phyloP scores from a whole-genome alignment of 2,113 vertebrate genomes.

The Pygoscelis antarcticus region DNA sequence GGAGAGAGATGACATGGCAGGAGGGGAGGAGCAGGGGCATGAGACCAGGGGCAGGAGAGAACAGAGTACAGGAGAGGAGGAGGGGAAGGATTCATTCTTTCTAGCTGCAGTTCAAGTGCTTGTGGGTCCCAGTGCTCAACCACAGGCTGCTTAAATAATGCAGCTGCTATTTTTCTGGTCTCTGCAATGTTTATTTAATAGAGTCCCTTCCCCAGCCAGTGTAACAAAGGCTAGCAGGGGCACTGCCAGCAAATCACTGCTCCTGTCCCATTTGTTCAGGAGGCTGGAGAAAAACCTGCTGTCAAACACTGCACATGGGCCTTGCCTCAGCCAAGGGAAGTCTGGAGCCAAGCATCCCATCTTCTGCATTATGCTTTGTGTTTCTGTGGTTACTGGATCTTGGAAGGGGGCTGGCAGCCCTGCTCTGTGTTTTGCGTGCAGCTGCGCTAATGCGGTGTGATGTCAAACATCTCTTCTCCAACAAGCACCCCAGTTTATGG shows the following conservation, averaged over 20 bases:
- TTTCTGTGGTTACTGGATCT: not conserved
- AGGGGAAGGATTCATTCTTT: not conserved
- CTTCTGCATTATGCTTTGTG: not conserved
- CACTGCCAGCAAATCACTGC: not conserved
- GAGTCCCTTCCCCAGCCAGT: not conserved
- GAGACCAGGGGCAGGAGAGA: not conserved
- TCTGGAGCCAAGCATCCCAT: accelerated
- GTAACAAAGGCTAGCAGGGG: not conserved
- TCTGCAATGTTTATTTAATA: not conserved
- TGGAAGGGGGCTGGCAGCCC: not conserved
- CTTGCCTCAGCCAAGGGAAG: not conserved
- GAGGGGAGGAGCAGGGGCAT: not conserved
- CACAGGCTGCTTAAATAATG: not conserved
- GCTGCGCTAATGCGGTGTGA: not conserved
- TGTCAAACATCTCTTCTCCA: not conserved
- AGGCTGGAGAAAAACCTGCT: not conserved
- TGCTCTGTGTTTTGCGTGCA: not conserved
- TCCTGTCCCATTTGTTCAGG: not conserved
- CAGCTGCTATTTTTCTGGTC: not conserved
- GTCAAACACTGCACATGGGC: not conserved
- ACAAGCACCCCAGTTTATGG: not conserved
- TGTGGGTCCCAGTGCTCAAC: not conserved
- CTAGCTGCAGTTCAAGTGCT: not conserved
- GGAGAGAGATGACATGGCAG: not conserved
- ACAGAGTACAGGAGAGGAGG: not conserved